Conservation (phyloP, 2,113 vertebrate genomes). For the Oryzias celebensis region DNA sequence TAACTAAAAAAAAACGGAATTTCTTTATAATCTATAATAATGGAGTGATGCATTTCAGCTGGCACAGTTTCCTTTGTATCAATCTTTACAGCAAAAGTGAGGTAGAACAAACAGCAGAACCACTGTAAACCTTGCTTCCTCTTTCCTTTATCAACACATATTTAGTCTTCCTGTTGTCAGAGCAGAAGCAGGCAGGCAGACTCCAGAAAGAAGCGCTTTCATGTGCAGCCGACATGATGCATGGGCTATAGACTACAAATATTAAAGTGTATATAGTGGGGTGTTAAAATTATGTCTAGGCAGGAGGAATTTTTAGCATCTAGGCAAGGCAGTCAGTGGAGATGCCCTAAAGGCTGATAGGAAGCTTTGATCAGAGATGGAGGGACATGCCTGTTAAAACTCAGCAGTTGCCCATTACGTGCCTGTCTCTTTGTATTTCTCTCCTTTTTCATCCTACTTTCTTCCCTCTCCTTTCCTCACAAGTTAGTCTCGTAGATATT, state of each 20-base stretch:
- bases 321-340: constrained; percentile 53
- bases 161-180: neutral
- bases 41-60: too few relatives aligned
- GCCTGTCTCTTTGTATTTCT: constrained; percentile 56
- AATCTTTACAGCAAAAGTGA: too few relatives aligned
- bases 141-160: constrained; percentile 28
- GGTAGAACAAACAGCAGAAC: neutral
- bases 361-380: constrained; percentile 71
- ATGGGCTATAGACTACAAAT: constrained; percentile 30
- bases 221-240: constrained; percentile 33
- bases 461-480: neutral
- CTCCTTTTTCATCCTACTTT: constrained; percentile 31
- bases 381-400: constrained; percentile 69
- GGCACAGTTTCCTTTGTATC: too few relatives aligned
- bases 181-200: constrained; percentile 1
- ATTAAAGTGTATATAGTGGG: constrained; percentile 24
- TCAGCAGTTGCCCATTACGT: constrained; percentile 40
- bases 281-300: constrained; percentile 50
- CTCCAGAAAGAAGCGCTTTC: constrained; percentile 34
- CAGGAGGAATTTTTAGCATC: constrained; percentile 62
- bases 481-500: neutral
- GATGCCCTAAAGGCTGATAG: constrained; percentile 67
- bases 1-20: too few relatives aligned
- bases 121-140: constrained; percentile 10
- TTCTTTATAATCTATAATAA: too few relatives aligned